These are phyloP conservation scores for Frieseomelitta varia DNA, from an alignment of 1,140 invertebrate genomes.

Conservation along the genomic window DNA sequence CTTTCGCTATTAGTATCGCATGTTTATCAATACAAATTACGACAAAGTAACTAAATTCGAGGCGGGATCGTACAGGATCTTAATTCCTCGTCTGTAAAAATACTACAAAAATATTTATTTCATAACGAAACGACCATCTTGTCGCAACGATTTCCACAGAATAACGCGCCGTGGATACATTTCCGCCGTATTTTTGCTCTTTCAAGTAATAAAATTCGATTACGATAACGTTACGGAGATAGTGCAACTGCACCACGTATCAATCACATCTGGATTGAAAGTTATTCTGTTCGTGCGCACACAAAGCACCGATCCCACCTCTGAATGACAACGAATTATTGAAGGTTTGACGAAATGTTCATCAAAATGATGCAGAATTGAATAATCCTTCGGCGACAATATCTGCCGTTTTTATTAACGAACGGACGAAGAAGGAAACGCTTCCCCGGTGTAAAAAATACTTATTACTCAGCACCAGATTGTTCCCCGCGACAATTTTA, in stretches of 20 bases:
- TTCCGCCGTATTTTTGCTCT: neutral
- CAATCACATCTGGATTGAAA: neutral
- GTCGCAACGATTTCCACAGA: neutral
- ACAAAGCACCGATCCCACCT: neutral
- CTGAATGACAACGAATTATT: neutral
- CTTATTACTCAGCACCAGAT: neutral
- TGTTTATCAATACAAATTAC: neutral
- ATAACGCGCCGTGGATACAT: neutral
- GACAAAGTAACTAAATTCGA: neutral
- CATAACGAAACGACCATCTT: neutral
- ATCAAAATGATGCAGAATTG: neutral
- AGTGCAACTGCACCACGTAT: neutral
- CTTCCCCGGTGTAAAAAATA: neutral
- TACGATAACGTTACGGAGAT: neutral
- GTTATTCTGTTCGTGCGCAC: neutral
- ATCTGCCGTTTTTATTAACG: neutral
- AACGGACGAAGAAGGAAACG: neutral
- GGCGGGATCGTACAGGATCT: neutral
- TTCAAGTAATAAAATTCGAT: slow-evolving; percentile 1
- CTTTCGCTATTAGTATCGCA: neutral
- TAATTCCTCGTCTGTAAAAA: neutral
- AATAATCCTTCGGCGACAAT: neutral
- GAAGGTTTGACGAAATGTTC: neutral
- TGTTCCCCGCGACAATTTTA: too few relatives aligned
- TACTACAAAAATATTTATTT: neutral